Evolutionary conservation across 1,140 invertebrate genomes (phyloP).

Genomic region (Mesaphorura yosii): DNA sequence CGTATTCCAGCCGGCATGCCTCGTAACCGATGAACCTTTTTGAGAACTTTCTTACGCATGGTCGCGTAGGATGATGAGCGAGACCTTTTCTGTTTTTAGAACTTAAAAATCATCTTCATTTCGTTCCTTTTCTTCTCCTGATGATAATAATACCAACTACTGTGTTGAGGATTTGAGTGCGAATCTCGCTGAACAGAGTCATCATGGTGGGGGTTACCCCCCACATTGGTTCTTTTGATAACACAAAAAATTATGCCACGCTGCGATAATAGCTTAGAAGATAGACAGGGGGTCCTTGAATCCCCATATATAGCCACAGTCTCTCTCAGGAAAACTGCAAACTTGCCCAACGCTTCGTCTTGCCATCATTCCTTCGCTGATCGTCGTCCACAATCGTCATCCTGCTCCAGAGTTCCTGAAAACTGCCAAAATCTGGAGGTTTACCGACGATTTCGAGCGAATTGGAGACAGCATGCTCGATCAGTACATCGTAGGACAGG

Average conservation of each 20-base stretch:
- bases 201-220: slow-evolving; percentile 28
- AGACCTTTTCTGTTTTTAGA: no score
- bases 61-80: no score
- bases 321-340: slow-evolving; percentile 30
- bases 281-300: slow-evolving; percentile 31
- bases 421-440: slow-evolving; percentile 8
- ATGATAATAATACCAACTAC: slow-evolving; percentile 31
- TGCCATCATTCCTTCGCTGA: slow-evolving; percentile 22
- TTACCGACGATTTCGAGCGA: slow-evolving; percentile 7
- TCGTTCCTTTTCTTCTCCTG: no score
- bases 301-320: slow-evolving; percentile 31
- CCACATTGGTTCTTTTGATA: slow-evolving; percentile 31
- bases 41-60: no score
- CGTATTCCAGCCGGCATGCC: no score
- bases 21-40: no score
- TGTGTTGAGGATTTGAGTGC: slow-evolving; percentile 32
- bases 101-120: no score
- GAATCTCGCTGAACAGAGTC: slow-evolving; percentile 28
- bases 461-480: not conserved
- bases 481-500: not conserved
- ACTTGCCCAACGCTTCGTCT: slow-evolving; percentile 30
- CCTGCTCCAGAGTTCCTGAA: not conserved
- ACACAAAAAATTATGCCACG: slow-evolving; percentile 32
- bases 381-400: slow-evolving; percentile 16
- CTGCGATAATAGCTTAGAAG: slow-evolving; percentile 33